Percentiles rank a stretch among this genome's conserved stretches.
phyloP scores from a whole-genome alignment of 2,113 vertebrate species.

The Felis chaus region DNA sequence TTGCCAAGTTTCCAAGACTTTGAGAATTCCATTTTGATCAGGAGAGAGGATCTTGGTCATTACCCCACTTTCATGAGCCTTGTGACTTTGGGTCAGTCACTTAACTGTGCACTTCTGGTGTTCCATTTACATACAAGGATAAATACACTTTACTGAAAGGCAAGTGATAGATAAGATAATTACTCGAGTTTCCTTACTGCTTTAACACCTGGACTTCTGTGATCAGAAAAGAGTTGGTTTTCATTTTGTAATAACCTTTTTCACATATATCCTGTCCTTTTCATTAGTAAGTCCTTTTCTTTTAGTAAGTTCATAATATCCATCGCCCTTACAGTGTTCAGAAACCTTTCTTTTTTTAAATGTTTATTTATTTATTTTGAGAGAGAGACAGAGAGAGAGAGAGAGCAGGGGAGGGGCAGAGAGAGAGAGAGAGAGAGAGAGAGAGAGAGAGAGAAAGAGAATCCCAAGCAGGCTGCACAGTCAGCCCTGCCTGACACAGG shows the following conservation, averaged over 20 bases:
- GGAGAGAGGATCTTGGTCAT: constrained; percentile 14
- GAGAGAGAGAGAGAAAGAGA: too few relatives aligned
- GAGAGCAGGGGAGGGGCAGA: too few relatives aligned
- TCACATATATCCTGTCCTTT: neutral
- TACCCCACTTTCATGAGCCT: neutral
- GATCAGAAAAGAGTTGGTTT: neutral
- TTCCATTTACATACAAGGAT: neutral
- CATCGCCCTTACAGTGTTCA: neutral
- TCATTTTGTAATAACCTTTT: constrained; percentile 17
- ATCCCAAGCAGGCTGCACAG: too few relatives aligned
- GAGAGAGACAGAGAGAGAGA: too few relatives aligned
- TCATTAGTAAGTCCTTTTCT: neutral
- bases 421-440: too few relatives aligned
- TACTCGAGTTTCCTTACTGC: neutral
- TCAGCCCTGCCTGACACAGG: too few relatives aligned
- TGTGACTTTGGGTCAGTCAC: neutral
- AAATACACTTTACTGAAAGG: neutral
- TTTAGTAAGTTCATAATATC: neutral
- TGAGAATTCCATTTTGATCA: constrained; percentile 33
- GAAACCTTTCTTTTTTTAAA: neutral
- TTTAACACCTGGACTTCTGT: neutral
- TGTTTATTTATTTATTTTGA: too few relatives aligned
- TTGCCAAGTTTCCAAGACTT: constrained; percentile 50
- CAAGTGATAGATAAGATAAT: neutral
- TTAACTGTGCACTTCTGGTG: neutral